Evolutionary conservation across 2,797 vertebrate genomes (phyloP).

Genomic region (Simalia tracyae): DNA sequence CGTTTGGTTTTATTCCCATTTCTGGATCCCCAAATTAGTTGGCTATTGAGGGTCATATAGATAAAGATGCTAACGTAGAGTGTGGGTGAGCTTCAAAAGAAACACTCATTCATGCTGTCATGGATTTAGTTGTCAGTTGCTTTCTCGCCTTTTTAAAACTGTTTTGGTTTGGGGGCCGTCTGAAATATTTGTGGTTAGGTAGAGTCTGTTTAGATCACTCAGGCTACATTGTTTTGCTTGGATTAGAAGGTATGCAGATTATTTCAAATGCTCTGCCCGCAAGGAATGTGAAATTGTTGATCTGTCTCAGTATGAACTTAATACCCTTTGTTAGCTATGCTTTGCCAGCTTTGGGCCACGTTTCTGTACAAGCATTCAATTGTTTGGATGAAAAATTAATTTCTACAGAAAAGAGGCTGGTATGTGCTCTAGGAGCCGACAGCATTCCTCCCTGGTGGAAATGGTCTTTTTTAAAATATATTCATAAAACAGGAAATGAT

Average conservation of each 20-base stretch:
- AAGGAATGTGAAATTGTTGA: conserved; percentile 62
- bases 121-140: conserved; percentile 56
- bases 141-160: not conserved
- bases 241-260: conserved; percentile 60
- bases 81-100: conserved; percentile 24
- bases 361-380: not conserved
- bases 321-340: not conserved
- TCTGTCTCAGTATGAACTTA: conserved; percentile 36
- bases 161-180: conserved; percentile 31
- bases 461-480: not conserved
- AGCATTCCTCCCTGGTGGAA: not conserved
- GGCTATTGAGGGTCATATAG: conserved; percentile 30
- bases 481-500: not conserved
- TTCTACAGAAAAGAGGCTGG: not conserved
- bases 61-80: not conserved
- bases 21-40: conserved; percentile 31
- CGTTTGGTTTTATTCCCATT: not conserved
- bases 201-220: conserved; percentile 50
- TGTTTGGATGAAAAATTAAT: conserved; percentile 9
- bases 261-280: conserved; percentile 60
- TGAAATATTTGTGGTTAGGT: conserved; percentile 52
- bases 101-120: conserved; percentile 32
- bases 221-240: conserved; percentile 49
- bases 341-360: not conserved
- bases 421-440: not conserved